Evolutionary conservation across 2,797 vertebrate genomes (phyloP).

Genomic region (Neomorphus geoffroyi): DNA sequence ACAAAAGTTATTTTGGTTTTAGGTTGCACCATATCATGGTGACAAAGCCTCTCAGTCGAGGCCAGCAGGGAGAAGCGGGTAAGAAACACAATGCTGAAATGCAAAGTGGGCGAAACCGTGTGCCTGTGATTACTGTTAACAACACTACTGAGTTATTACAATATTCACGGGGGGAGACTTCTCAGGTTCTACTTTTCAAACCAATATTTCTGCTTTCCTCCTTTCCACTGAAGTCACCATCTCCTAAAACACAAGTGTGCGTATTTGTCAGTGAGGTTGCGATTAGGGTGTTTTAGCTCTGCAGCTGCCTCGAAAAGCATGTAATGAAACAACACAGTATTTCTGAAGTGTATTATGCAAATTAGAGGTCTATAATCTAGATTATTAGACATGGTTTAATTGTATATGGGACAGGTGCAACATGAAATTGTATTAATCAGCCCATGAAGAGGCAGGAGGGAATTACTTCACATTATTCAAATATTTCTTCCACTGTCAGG

Average conservation of each 20-base stretch:
- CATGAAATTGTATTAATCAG: background rate
- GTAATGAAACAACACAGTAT: background rate
- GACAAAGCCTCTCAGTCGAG: rapidly evolving
- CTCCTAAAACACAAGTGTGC: background rate
- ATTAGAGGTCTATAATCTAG: constrained; percentile 13
- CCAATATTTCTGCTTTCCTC: background rate
- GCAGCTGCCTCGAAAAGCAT: background rate
- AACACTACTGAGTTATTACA: background rate
- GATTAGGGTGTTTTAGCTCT: background rate
- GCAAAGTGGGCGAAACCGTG: background rate
- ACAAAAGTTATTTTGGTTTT: background rate
- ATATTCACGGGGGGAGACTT: background rate
- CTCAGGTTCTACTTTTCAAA: background rate
- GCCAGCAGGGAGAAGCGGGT: rapidly evolving
- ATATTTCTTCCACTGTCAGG: background rate
- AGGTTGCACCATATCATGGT: rapidly evolving
- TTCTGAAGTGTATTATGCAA: constrained; percentile 18
- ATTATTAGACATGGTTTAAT: background rate
- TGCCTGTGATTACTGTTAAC: background rate
- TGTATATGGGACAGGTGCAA: background rate
- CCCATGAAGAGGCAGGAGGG: background rate
- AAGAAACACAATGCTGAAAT: rapidly evolving
- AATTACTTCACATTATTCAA: background rate
- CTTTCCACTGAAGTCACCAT: background rate
- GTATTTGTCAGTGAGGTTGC: rapidly evolving